Evolutionary conservation across 2,888 invertebrate genomes (phyloP).

Genomic region (Villa cingulata): DNA sequence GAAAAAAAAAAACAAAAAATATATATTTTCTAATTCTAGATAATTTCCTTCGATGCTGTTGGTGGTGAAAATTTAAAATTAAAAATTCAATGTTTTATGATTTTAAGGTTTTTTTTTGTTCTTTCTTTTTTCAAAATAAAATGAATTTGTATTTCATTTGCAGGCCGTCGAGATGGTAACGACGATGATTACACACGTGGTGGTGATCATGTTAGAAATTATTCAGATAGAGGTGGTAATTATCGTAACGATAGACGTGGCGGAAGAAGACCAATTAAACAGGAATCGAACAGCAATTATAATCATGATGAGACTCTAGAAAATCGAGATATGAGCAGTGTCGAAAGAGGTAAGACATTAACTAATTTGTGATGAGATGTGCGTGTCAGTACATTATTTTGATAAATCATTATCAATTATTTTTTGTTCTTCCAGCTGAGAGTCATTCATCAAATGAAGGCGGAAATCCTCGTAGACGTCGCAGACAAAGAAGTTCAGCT

Average conservation of each 20-base stretch:
- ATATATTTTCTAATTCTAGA: too few species aligned
- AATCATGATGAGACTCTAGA: slow-evolving; percentile 27
- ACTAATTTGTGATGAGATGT: too few species aligned
- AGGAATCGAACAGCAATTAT: slow-evolving; percentile 29
- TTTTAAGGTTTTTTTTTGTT: too few species aligned
- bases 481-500: slow-evolving; percentile 32
- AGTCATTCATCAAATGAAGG: slow-evolving; percentile 36
- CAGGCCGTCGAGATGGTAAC: slow-evolving; percentile 25
- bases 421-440: too few species aligned
- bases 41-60: too few species aligned
- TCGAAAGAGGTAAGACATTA: slow-evolving; percentile 29
- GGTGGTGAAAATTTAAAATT: too few species aligned
- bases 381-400: too few species aligned
- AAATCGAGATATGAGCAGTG: slow-evolving; percentile 33
- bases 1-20: too few species aligned
- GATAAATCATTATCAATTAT: too few species aligned
- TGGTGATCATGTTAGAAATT: slow-evolving; percentile 31
- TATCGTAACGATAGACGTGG: slow-evolving; percentile 30
- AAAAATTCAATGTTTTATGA: too few species aligned
- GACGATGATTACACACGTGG: slow-evolving; percentile 35
- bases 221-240: slow-evolving; percentile 24
- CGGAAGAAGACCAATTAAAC: slow-evolving; percentile 27
- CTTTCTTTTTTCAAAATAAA: too few species aligned
- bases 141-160: not conserved
- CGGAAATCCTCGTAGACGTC: slow-evolving; percentile 30